Base-by-base conservation (phyloP, 2,113 vertebrate genomes). In the Colius striatus region DNA sequence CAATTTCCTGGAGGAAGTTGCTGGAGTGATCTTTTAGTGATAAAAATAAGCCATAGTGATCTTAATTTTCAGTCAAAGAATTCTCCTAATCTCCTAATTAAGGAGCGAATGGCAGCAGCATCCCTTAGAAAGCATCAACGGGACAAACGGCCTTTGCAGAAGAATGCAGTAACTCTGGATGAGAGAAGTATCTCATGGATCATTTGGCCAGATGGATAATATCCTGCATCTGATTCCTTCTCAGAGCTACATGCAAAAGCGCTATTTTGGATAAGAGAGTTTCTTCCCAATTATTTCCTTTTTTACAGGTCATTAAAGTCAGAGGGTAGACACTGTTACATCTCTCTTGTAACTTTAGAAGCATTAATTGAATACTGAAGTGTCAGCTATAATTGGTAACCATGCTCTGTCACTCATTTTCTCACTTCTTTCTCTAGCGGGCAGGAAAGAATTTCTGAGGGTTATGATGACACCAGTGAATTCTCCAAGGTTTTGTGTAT, bases 1-100 rank as follows among this genome's bases (percentile, higher is more conserved):
- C 97, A 98, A 97, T 98, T 98, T 98, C 97, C 98, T 97, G 96
- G 95, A 97, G 98, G 97, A 98, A 98, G 97, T 94, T 78, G 97
- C 87, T 94, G 92, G 80, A 96, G 87, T 58, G 96, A 97, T 98
- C 96, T 94, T 96, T 90, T 65, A 96, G 94, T 67, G 97, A 98
- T 98, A 98, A 97, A 97, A 98, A 97, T 80, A 93, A 97, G 90
- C 89, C 43, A 11, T 84, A 68, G 95, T 38, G 91, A 97, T 92
- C 97, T 95, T 96, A 94, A 94, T 97, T 97, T 97, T 95, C 94
- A 83, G 92, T 65, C 96, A 92, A 97, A 96, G 93, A 97, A 84
- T 95, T 91, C 82, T 79, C 82, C 93, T 92, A 86, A 90, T 94
- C 96, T 94, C 87, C 94, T 97, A 71, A 97, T 97, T 97, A 97